phyloP scores from a whole-genome alignment of 2,888 invertebrate genomes.

The Matsumyia berberina region DNA sequence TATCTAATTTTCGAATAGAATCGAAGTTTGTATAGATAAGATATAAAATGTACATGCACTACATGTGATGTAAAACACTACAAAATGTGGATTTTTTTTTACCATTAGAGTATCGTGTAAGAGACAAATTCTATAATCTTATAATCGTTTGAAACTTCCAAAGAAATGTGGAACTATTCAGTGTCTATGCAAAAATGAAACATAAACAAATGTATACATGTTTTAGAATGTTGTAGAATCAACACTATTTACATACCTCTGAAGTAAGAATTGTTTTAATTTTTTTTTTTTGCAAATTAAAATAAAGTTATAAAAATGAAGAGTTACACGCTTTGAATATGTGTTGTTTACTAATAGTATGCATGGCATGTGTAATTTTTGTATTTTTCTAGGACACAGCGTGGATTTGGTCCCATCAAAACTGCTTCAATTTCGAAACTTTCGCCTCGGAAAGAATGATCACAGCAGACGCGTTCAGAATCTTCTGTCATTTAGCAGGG shows the following conservation, averaged over 20 bases:
- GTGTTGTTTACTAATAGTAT: no score
- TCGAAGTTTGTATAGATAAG: conserved; percentile 26
- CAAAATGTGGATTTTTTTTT: conserved; percentile 23
- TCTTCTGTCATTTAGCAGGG: no score
- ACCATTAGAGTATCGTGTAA: conserved; percentile 10
- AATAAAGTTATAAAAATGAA: conserved; percentile 4
- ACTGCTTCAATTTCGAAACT: no score
- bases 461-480: no score
- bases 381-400: no score
- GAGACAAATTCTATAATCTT: conserved; percentile 16
- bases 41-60: conserved; percentile 20
- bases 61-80: conserved; percentile 23
- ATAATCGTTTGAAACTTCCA: conserved; percentile 25
- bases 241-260: conserved; percentile 40
- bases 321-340: background rate
- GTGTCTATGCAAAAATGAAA: conserved; percentile 6
- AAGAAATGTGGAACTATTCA: conserved; percentile 29
- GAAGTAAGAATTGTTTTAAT: conserved; percentile 23
- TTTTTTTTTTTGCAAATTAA: conserved; percentile 15
- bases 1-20: conserved; percentile 15
- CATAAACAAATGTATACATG: background rate
- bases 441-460: no score
- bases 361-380: no score
- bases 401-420: no score
- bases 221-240: conserved; percentile 1